phyloP scores from a whole-genome alignment of 2,888 invertebrate species.

The Venustoraphidia nigricollis region DNA sequence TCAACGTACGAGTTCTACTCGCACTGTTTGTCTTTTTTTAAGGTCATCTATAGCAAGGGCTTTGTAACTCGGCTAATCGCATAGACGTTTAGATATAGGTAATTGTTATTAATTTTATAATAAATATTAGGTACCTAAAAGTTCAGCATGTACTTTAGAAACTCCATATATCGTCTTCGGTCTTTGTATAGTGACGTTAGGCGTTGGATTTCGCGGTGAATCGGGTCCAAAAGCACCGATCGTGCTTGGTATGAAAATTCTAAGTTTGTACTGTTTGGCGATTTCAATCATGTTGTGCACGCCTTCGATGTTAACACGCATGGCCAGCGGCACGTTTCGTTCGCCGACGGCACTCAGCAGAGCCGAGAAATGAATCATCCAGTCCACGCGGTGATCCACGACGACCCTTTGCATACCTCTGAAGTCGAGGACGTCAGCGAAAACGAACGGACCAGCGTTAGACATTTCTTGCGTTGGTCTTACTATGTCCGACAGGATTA shows the following conservation, averaged over 20 bases:
- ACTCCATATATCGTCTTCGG: conserved; percentile 88
- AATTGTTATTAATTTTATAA: no score
- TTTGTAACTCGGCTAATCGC: no score
- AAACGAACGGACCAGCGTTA: conserved; percentile 66
- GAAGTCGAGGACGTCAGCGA: conserved; percentile 79
- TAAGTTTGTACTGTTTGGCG: conserved; percentile 70
- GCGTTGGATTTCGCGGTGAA: conserved; percentile 79
- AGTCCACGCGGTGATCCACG: conserved; percentile 72
- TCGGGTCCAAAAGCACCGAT: conserved; percentile 91
- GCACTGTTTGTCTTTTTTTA: no score
- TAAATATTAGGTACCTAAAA: conserved; percentile 35
- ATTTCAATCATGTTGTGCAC: conserved; percentile 85
- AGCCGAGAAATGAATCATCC: conserved; percentile 86
- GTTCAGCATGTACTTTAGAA: conserved; percentile 78
- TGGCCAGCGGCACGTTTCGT: conserved; percentile 77
- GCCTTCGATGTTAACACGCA: conserved; percentile 81
- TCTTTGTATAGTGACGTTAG: conserved; percentile 73
- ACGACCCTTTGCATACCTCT: conserved; percentile 79
- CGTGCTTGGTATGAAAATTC: conserved; percentile 81
- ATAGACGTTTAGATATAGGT: no score
- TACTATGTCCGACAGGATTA: conserved; percentile 71
- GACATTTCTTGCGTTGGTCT: conserved; percentile 51
- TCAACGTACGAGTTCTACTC: no score
- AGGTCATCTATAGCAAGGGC: no score
- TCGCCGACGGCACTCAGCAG: conserved; percentile 83